Evolutionary conservation across 2,888 invertebrate genomes (phyloP).

Genomic region (Ceriagrion tenellum): DNA sequence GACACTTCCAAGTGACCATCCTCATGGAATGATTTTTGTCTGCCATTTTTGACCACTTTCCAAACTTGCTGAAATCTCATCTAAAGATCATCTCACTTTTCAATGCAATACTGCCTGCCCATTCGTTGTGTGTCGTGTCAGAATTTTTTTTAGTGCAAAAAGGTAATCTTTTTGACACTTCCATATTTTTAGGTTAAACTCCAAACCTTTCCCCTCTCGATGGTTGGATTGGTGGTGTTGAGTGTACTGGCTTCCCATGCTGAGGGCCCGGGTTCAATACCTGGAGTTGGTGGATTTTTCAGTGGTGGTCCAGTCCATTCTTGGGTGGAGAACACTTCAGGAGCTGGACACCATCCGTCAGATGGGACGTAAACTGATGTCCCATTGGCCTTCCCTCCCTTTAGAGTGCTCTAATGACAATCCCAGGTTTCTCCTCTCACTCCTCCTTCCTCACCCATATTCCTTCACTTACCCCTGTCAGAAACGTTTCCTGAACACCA

Average conservation of each 20-base stretch:
- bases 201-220: constrained; percentile 31
- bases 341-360: constrained; percentile 24
- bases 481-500: background rate
- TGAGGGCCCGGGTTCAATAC: constrained; percentile 23
- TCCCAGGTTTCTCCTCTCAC: background rate
- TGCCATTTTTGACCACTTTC: background rate
- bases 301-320: constrained; percentile 9
- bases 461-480: background rate
- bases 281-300: constrained; percentile 29
- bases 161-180: background rate
- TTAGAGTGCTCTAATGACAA: background rate
- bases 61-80: background rate
- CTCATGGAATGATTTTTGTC: background rate
- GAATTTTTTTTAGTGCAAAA: background rate
- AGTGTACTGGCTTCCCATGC: constrained; percentile 8
- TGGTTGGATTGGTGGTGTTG: constrained; percentile 26
- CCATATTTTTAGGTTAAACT: constrained; percentile 35
- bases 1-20: background rate
- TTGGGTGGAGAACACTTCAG: constrained; percentile 6
- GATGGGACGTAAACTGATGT: constrained; percentile 17
- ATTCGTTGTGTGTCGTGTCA: background rate
- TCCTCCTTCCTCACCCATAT: background rate
- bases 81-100: background rate
- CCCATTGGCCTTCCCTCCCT: background rate
- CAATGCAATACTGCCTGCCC: background rate